phyloP scores from a whole-genome alignment of 2,797 vertebrate genomes.

The Acomys russatus region DNA sequence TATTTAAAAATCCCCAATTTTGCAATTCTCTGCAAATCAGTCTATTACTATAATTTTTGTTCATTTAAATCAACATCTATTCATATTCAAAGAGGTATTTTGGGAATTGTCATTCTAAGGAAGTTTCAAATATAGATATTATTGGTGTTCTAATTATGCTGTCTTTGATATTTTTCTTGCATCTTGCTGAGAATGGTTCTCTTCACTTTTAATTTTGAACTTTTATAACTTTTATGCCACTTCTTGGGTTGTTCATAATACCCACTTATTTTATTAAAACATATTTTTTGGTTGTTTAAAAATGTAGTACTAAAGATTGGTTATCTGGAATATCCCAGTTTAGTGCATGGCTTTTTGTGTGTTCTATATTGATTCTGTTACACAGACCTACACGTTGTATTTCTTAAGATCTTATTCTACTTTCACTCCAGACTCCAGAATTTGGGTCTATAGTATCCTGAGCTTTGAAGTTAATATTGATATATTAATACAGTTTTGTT shows the following conservation, averaged over 20 bases:
- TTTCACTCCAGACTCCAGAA: not conserved
- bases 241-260: not conserved
- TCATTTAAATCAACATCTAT: conserved; percentile 19
- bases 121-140: not conserved
- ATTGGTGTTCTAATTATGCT: not conserved
- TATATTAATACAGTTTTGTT: not conserved
- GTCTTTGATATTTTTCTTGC: not conserved
- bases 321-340: not conserved
- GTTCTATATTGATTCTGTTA: not conserved
- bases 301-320: not conserved
- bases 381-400: not conserved
- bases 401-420: not conserved
- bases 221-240: conserved; percentile 7
- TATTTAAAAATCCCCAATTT: not conserved
- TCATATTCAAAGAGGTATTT: not conserved
- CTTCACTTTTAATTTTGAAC: not conserved
- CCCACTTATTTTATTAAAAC: not conserved
- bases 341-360: not conserved
- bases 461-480: not conserved
- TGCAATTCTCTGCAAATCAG: not conserved
- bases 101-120: not conserved
- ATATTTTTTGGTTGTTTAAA: not conserved
- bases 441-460: not conserved
- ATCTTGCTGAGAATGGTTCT: not conserved
- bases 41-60: conserved; percentile 2